A percentile compares a stretch with the other conserved stretches of the same genome.
phyloP scores from a whole-genome alignment of 2,797 vertebrate species.

The Leptatherina wallacei region DNA sequence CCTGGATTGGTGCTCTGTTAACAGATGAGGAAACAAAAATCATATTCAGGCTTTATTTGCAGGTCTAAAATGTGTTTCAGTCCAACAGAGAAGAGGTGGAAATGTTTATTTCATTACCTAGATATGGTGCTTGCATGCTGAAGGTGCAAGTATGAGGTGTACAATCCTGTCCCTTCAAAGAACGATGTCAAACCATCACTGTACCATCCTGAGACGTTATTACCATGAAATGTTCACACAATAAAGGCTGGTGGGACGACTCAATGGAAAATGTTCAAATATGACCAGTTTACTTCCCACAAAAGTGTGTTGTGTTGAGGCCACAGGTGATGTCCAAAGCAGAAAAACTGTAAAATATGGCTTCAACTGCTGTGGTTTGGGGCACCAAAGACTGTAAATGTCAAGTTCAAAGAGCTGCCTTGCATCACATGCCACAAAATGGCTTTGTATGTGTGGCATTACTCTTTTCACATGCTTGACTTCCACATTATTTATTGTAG shows the following conservation, averaged over 20 bases:
- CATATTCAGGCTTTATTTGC: background rate
- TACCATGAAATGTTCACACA: background rate
- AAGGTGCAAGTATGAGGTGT: background rate
- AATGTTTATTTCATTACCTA: background rate
- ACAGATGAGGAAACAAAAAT: background rate
- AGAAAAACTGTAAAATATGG: slow-evolving; percentile 12
- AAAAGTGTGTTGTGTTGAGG: slow-evolving; percentile 8
- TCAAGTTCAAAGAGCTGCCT: slow-evolving; percentile 64
- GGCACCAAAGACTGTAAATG: slow-evolving; percentile 37
- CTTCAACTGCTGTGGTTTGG: slow-evolving; percentile 12
- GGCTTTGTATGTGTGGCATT: slow-evolving; percentile 47
- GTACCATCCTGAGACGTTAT: background rate
- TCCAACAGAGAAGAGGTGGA: background rate
- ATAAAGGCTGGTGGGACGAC: background rate
- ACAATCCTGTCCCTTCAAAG: background rate
- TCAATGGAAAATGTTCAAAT: background rate
- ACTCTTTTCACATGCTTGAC: slow-evolving; percentile 58
- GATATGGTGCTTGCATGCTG: background rate
- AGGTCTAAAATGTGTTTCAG: background rate
- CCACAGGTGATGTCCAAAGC: slow-evolving; percentile 7
- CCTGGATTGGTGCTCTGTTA: background rate
- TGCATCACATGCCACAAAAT: slow-evolving; percentile 48
- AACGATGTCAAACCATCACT: background rate
- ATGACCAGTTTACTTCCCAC: background rate
- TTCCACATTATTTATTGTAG: slow-evolving; percentile 72